Conservation (phyloP, 2,113 vertebrate species). For the Stegostoma tigrinum region DNA sequence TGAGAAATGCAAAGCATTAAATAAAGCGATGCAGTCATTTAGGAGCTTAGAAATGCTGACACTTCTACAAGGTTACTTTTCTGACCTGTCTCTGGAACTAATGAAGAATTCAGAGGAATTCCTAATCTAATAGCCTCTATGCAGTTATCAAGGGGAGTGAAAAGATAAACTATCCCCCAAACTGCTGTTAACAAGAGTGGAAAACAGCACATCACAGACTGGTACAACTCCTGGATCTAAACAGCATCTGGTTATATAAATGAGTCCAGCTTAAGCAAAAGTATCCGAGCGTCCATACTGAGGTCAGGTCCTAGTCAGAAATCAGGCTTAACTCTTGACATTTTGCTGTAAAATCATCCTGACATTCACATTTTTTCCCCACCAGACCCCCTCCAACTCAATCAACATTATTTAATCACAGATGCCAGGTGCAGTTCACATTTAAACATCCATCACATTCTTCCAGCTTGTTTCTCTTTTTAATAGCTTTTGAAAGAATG, state of each 20-base stretch:
- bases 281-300: neutral
- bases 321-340: slow-evolving; percentile 10
- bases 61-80: neutral
- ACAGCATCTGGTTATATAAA: neutral
- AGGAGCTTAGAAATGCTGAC: neutral
- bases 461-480: neutral
- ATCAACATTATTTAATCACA: neutral
- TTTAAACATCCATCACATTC: neutral
- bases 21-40: neutral
- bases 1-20: neutral
- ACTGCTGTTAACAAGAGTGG: neutral
- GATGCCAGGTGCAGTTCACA: neutral
- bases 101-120: slow-evolving; percentile 1
- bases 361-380: neutral
- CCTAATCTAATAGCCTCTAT: neutral
- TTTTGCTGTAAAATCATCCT: neutral
- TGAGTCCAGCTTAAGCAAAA: neutral
- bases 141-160: neutral
- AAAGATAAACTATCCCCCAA: neutral
- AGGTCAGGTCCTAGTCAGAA: neutral
- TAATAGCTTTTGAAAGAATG: neutral
- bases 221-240: neutral
- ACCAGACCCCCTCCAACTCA: neutral
- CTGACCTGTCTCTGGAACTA: neutral
- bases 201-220: neutral